Base-by-base conservation (phyloP, 2,888 invertebrate genomes). In the Yponomeuta evonymella region DNA sequence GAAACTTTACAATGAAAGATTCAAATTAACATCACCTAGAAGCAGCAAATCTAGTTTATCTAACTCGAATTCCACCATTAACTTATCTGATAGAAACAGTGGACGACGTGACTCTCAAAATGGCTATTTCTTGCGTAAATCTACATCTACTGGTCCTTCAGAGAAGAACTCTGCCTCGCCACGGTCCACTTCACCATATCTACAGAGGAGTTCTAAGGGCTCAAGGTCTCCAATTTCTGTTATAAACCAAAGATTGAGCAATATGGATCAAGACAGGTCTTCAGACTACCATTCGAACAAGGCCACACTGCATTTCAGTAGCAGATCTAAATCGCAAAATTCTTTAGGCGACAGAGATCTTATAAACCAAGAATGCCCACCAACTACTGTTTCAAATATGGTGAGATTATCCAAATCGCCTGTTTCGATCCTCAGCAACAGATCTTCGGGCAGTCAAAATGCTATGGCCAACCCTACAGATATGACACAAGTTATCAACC, bases 101-200 rank as follows among this genome's bases (percentile, higher is more conserved):
- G 30, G 63, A 73, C 65, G 77, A 75, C 71, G 77, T 78, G 11
- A 80, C 80, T 72, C 73, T 77, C 12, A 15, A 51, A 81, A 82
- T 76, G 76, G 75, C 2, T 89, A 86, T 75, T 90, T 90, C 73
- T 77, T 89, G 51, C 78, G 77, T 67, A 90, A 86, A 76, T 76
- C 81, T 0, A 78, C 73, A 71, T 79, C 81, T 3, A 77, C 73
- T 43, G 77, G 79, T 9, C 73, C 71, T 71, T 76, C 79, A 67
- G 72, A 75, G 10, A 80, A 79, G 73, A 79, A 75, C 74, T 83
- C 83, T 9, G 83, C 78, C 74, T 83, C 83, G 2, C 80, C 82
- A 36, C 78, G 73, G 71, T 78, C 78, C 48, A 48, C 76, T 76
- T 73, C 79, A 78, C 23, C 72, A 69, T 73, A 51, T 48, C 30